Base-by-base conservation (phyloP, 1,140 invertebrate genomes). In the Dermatophagoides farinae region DNA sequence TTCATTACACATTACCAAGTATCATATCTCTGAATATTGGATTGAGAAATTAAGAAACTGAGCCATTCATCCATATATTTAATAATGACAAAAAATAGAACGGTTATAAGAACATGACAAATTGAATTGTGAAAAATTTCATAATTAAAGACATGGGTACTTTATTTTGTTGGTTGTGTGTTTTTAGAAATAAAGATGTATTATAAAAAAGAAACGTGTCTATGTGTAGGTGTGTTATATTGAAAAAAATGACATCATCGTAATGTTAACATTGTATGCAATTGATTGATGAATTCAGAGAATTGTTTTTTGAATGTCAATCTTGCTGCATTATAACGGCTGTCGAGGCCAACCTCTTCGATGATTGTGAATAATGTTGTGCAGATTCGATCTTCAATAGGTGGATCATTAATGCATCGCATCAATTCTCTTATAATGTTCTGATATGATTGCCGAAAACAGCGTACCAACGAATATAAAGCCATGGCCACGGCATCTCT, bases 401-500 rank as follows among this genome's bases (percentile, higher is more conserved):
- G 14, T 2, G 11, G 12, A 23, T 55, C 25, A 14, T 23, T 23
- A 4, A 55, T 38, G 14, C 39, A n/a, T 39, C 41, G 25, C 23
- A 61, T 23, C 20, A 61, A 14, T 18, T 61, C 40, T 31, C 23
- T 22, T 20, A 53, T 22, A 37, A 37, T 11, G 9, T 55, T 53
- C 16, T 47, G 39, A 49, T 61, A 61, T 31, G 51, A 31, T 8
- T 22, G 12, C 14, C 16, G 49, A 25, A 37, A 61, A 23, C 60
- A 61, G 9, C 60, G 61, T 2, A 61, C 12, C 37, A 61, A 38
- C 2, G 52, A 40, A 31, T 49, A 61, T 25, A 61, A 31, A n/a
- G 60, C 52, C 20, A 49, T 22, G 14, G 60, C 25, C 12, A 61
- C 60, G 40, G 14, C 61, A 14, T 61, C 60, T 31, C 60, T n/a